phyloP scores from a whole-genome alignment of 2,888 invertebrate genomes.

The Troglohyphantes excavatus region DNA sequence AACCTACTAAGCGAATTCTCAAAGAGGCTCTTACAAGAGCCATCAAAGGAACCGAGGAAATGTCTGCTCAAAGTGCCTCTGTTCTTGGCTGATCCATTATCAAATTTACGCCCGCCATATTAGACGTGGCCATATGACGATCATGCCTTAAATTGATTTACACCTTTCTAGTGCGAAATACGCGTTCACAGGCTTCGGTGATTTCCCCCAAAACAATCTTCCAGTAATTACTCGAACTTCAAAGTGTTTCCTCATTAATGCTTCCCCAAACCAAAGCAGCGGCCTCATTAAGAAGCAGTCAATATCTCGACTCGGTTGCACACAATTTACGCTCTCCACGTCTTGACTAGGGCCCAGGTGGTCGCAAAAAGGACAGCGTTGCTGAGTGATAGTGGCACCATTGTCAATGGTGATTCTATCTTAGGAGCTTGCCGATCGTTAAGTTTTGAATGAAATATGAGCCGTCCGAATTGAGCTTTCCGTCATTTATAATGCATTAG shows the following conservation, averaged over 20 bases:
- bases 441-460: constrained; percentile 71
- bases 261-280: constrained; percentile 52
- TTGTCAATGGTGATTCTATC: constrained; percentile 29
- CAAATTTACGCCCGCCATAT: constrained; percentile 38
- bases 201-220: constrained; percentile 50
- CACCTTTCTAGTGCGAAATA: constrained; percentile 51
- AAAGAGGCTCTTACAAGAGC: not conserved
- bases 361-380: constrained; percentile 32
- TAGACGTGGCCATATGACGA: constrained; percentile 24
- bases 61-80: constrained; percentile 31
- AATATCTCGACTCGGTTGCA: constrained; percentile 33
- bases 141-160: constrained; percentile 56
- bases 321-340: constrained; percentile 54
- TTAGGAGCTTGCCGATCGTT: constrained; percentile 50
- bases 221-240: constrained; percentile 66
- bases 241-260: constrained; percentile 65
- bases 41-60: not conserved
- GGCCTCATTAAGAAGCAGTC: constrained; percentile 69
- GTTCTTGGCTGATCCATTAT: constrained; percentile 21
- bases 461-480: constrained; percentile 35
- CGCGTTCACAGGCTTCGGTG: constrained; percentile 34
- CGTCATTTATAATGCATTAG: constrained; percentile 67
- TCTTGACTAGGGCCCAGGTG: not conserved
- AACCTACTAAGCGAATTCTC: not conserved
- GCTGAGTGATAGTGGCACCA: constrained; percentile 42